Conservation (phyloP, 2,113 vertebrate genomes). For the Zapornia atra region DNA sequence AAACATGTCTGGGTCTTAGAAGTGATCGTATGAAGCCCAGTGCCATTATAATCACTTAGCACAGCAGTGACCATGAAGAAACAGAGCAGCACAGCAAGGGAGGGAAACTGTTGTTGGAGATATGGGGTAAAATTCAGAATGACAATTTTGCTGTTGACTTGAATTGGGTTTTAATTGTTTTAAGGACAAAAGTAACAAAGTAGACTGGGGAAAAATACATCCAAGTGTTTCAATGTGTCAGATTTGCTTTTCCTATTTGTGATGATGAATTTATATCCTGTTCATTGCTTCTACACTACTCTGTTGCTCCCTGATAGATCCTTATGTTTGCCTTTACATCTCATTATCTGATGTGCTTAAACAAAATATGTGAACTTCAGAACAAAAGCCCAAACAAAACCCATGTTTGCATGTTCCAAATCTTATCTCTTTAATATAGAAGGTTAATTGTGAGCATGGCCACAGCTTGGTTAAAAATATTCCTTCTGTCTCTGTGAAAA, state of each 20-base stretch:
- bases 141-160: not conserved
- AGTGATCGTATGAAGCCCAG: not conserved
- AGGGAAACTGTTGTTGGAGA: not conserved
- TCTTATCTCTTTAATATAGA: not conserved
- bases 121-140: not conserved
- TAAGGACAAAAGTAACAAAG: not conserved
- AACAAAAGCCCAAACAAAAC: constrained; percentile 10
- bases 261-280: not conserved
- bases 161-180: not conserved
- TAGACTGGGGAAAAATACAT: not conserved
- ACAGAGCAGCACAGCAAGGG: not conserved
- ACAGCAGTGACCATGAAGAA: not conserved
- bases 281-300: not conserved
- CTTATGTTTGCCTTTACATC: not conserved
- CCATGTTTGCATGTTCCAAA: not conserved
- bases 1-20: not conserved
- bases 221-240: not conserved
- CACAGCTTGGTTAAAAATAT: not conserved
- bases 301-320: not conserved
- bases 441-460: not conserved
- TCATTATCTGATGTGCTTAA: not conserved
- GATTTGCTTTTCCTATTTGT: not conserved
- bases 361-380: not conserved
- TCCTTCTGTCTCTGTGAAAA: not conserved
- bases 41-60: not conserved